These are phyloP conservation scores for Hydractinia symbiolongicarpus DNA, from an alignment of 30 jellyfish, hydroid and myxozoan genomes.

Conservation along the genomic window DNA sequence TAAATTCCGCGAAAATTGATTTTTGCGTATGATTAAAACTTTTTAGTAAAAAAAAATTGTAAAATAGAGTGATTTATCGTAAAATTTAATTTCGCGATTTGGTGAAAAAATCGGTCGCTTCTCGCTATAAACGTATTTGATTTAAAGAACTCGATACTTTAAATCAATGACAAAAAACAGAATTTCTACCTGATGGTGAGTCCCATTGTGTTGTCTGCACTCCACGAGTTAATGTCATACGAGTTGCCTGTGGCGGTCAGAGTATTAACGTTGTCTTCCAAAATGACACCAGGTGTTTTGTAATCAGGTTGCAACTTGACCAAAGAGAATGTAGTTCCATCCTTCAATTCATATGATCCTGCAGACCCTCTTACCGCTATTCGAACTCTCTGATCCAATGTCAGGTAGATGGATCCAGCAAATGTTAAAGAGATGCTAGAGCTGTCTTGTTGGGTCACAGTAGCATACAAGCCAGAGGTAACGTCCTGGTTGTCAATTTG, in stretches of 20 bases:
- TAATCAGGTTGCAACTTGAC: constrained; percentile 79
- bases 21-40: too few relatives aligned
- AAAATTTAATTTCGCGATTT: too few relatives aligned
- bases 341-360: constrained; percentile 26
- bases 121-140: too few relatives aligned
- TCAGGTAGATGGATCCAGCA: constrained; percentile 69
- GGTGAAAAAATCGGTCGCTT: too few relatives aligned
- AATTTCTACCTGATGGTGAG: constrained; percentile 52
- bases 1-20: too few relatives aligned
- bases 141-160: too few relatives aligned
- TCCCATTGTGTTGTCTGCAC: constrained; percentile 55
- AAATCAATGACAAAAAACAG: not conserved
- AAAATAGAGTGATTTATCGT: too few relatives aligned
- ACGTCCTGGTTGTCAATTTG: constrained; percentile 53
- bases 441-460: constrained; percentile 25
- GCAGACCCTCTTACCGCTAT: constrained; percentile 47
- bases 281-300: constrained; percentile 70
- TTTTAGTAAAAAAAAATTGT: too few relatives aligned
- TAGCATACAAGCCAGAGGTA: constrained; percentile 57
- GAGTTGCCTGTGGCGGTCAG: constrained; percentile 28
- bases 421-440: constrained; percentile 41
- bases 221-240: constrained; percentile 35
- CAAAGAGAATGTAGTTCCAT: constrained; percentile 49
- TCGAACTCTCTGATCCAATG: constrained; percentile 56
- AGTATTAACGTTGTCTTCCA: constrained; percentile 36